Conservation (phyloP, 2,797 vertebrate species). For the Sebastes oblongus region DNA sequence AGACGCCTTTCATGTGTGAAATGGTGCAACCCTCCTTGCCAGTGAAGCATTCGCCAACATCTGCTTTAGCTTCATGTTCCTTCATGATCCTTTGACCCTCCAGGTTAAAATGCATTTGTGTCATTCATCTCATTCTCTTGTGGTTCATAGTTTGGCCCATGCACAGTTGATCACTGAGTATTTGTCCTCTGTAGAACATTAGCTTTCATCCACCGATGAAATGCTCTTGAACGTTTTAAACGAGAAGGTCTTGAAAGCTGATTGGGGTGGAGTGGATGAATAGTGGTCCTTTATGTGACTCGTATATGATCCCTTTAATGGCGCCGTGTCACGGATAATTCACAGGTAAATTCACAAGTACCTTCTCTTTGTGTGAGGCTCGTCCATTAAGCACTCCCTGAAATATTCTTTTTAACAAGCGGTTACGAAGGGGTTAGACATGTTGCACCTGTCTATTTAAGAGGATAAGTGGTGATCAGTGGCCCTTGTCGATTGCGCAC, state of each 20-base stretch:
- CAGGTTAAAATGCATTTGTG: background rate
- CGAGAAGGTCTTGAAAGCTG: slow-evolving; percentile 60
- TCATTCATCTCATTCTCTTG: background rate
- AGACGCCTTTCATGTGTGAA: background rate
- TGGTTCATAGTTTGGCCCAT: background rate
- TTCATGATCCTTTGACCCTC: background rate
- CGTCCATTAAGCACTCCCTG: slow-evolving; percentile 42
- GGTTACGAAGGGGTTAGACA: slow-evolving; percentile 8
- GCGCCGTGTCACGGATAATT: slow-evolving; percentile 44
- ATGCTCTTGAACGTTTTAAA: slow-evolving; percentile 53
- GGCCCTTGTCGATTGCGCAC: slow-evolving; percentile 10
- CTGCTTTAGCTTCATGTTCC: background rate
- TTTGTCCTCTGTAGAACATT: slow-evolving; percentile 17
- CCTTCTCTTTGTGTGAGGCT: slow-evolving; percentile 20
- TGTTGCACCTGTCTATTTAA: slow-evolving; percentile 10
- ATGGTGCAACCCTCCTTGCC: background rate
- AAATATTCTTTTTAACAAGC: slow-evolving; percentile 38
- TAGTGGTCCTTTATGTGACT: slow-evolving; percentile 45
- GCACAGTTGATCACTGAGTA: background rate
- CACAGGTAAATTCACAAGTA: slow-evolving; percentile 41
- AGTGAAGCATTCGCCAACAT: background rate
- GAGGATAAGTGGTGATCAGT: slow-evolving; percentile 42
- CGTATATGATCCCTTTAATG: slow-evolving; percentile 46
- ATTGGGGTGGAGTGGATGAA: slow-evolving; percentile 59
- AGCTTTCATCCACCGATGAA: slow-evolving; percentile 43